Evolutionary conservation across 2,113 vertebrate genomes (phyloP).

Genomic region (Suncus etruscus): DNA sequence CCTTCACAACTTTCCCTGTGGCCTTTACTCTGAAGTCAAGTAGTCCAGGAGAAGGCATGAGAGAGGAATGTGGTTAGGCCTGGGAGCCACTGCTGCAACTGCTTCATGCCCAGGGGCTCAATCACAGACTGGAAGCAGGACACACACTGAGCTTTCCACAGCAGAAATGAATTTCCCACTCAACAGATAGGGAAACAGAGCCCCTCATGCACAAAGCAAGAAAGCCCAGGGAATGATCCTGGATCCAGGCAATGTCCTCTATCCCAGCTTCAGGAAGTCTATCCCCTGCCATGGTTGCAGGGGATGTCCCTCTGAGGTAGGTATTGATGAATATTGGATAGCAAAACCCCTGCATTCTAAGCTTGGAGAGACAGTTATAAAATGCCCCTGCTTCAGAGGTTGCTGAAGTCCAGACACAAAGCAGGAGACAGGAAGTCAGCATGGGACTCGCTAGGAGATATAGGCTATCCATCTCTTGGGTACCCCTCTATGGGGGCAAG

Average conservation of each 20-base stretch:
- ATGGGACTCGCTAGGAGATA: too few species aligned
- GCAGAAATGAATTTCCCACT: not conserved
- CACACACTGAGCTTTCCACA: too few species aligned
- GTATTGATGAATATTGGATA: too few species aligned
- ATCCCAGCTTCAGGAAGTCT: not conserved
- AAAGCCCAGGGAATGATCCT: not conserved
- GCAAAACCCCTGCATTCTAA: too few species aligned
- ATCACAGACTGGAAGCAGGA: too few species aligned
- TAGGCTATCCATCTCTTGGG: too few species aligned
- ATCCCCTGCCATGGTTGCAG: not conserved
- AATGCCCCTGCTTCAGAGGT: too few species aligned
- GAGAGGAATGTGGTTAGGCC: not conserved
- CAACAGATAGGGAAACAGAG: not conserved
- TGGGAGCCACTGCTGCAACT: not conserved
- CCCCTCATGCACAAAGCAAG: not conserved
- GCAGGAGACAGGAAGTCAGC: too few species aligned
- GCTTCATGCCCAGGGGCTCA: rapidly evolving
- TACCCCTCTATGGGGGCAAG: too few species aligned
- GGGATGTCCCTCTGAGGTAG: not conserved
- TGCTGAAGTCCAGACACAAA: too few species aligned
- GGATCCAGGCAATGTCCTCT: not conserved
- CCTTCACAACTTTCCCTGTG: not conserved
- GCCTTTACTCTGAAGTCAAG: not conserved
- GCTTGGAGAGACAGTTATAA: too few species aligned
- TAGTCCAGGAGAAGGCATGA: not conserved